phyloP scores from a whole-genome alignment of 1,140 invertebrate species.

The Polypedilum vanderplanki region DNA sequence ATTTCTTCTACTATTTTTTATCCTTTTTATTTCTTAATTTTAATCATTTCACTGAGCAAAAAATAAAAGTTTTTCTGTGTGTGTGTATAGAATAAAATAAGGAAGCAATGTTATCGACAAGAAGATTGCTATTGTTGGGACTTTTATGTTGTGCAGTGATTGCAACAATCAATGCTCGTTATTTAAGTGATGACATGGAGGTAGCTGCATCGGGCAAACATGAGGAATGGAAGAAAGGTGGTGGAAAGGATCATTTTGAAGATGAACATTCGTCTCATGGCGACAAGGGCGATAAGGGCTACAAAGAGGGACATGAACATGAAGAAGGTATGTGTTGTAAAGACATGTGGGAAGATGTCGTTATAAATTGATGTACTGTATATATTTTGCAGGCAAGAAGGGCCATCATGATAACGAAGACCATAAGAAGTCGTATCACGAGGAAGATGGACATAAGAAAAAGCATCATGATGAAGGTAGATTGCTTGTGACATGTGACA shows the following conservation, averaged over 20 bases:
- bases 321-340: constrained; percentile 35
- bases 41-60: neutral
- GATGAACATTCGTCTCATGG: constrained; percentile 52
- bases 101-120: neutral
- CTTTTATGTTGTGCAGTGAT: constrained; percentile 25
- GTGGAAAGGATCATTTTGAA: constrained; percentile 51
- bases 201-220: constrained; percentile 40
- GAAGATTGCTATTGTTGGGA: neutral
- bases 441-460: constrained; percentile 67
- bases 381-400: constrained; percentile 49
- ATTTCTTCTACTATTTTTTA: neutral
- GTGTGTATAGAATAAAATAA: neutral
- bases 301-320: constrained; percentile 38
- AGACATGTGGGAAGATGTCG: neutral
- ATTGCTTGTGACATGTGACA: constrained; percentile 43
- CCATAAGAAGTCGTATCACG: constrained; percentile 61
- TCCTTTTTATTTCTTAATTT: neutral
- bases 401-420: constrained; percentile 65
- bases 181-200: constrained; percentile 36
- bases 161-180: constrained; percentile 28
- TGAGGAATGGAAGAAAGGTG: constrained; percentile 48
- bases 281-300: constrained; percentile 47
- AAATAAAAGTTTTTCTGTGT: no score
- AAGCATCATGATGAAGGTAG: constrained; percentile 60
- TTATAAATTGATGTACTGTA: constrained; percentile 11